Evolutionary conservation across 2,797 vertebrate genomes (phyloP).

Genomic region (Remorina albescens): DNA sequence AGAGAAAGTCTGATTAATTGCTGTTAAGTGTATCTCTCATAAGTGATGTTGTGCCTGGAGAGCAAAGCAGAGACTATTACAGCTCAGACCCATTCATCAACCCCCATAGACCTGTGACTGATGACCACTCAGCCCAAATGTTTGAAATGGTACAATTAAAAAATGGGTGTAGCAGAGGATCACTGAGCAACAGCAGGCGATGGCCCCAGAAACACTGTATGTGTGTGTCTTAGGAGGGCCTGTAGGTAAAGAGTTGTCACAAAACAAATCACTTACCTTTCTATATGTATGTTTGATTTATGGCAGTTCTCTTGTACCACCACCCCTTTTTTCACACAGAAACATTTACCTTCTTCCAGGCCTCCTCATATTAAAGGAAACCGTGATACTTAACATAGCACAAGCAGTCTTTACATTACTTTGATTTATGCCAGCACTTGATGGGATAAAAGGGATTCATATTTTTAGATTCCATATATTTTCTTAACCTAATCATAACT

Average conservation of each 20-base stretch:
- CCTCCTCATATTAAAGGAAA: not conserved
- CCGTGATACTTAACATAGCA: not conserved
- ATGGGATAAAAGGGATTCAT: not conserved
- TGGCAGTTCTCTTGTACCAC: too few species aligned
- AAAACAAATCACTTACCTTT: conserved; percentile 30
- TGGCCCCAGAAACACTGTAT: conserved; percentile 22
- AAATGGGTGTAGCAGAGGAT: conserved; percentile 74
- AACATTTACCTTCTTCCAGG: not conserved
- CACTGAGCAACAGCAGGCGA: conserved; percentile 29
- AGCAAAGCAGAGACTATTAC: conserved; percentile 87
- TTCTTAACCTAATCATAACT: conserved; percentile 76
- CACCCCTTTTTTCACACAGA: conserved; percentile 2
- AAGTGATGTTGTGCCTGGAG: conserved; percentile 90
- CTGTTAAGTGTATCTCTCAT: conserved; percentile 86
- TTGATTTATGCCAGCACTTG: not conserved
- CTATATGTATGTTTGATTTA: conserved; percentile 40
- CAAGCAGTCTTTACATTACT: not conserved
- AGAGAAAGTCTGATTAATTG: conserved; percentile 86
- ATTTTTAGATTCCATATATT: not conserved
- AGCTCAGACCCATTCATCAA: conserved; percentile 89
- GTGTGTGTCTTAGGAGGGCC: conserved; percentile 1
- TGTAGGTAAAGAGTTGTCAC: conserved; percentile 25
- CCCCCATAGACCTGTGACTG: conserved; percentile 85
- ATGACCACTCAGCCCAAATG: conserved; percentile 91
- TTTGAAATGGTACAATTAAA: conserved; percentile 90